Evolutionary conservation across 2,888 invertebrate species (phyloP), one percentile per base, ranked within the genome.

Genomic region (Cyaniris semiargus): DNA sequence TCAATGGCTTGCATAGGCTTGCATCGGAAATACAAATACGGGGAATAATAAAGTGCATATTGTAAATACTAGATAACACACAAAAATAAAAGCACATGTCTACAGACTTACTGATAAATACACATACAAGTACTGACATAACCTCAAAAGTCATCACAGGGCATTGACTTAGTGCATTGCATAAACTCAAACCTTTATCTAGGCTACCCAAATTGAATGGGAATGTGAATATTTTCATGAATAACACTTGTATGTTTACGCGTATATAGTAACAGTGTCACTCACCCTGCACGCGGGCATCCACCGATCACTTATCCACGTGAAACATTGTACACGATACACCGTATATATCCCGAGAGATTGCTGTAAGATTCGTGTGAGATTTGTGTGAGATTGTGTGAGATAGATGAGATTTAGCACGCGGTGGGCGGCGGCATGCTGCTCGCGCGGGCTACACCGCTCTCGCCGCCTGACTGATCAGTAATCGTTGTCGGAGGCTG

Each of bases 401-500:
- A 66, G 66, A 66, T 66, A 44, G 44, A 44, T 66, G 66, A 79
- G 70, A 56, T 27, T 21, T 21, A 70, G 70, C 75, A 79, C 78
- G 77, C 79, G 80, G 80, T 79, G 82, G 90, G 88, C 87, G 89
- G 89, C 91, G 89, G 88, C 79, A 82, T 84, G 84, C 7, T 83
- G 86, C 86, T 84, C 85, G 81, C 84, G 88, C 92, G 90, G 88
- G 88, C 89, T 88, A 87, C 88, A 89, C 91, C 92, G 88, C 88
- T 86, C 89, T 85, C 90, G 89, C 91, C 91, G 91, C 90, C 91
- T 91, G 91, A 94, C 94, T 94, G 94, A 94, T 94, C 94, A 94
- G 94, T 94, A 94, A 94, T 94, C 94, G 94, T 94, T 94, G 94
- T 88, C 89, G 90, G 93, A 93, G 93, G 93, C 93, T 93, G 93